phyloP scores from a whole-genome alignment of 2,113 vertebrate species.

The Podocnemis expansa region DNA sequence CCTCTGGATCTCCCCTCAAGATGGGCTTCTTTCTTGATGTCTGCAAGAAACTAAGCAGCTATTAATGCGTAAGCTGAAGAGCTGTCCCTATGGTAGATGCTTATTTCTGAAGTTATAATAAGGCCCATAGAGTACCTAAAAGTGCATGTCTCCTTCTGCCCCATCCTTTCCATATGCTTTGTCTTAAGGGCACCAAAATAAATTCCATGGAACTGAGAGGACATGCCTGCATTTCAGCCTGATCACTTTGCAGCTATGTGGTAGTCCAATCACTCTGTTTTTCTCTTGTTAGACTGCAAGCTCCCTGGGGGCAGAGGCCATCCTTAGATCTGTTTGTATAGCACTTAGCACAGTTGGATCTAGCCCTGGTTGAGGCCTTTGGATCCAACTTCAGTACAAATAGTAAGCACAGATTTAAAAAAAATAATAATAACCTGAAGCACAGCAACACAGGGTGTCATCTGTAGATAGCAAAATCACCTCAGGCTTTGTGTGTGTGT shows the following conservation, averaged over 20 bases:
- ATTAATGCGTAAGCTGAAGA: not conserved
- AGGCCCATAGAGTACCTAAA: not conserved
- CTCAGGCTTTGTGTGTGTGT: not conserved
- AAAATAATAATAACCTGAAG: not conserved
- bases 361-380: not conserved
- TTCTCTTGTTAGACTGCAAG: not conserved
- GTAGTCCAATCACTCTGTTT: not conserved
- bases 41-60: not conserved
- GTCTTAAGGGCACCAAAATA: not conserved
- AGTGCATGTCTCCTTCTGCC: not conserved
- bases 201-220: not conserved
- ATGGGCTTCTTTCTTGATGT: not conserved
- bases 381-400: not conserved
- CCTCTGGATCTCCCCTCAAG: not conserved
- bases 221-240: not conserved
- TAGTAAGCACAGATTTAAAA: not conserved
- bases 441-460: not conserved
- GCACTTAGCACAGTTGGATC: not conserved
- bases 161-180: not conserved
- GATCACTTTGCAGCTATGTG: not conserved
- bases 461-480: not conserved
- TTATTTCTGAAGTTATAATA: not conserved
- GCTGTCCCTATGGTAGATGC: not conserved
- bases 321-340: not conserved
- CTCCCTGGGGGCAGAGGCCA: not conserved